A percentile compares a stretch with the other conserved stretches of the same genome.
These are phyloP conservation scores for Sympetrum striolatum DNA, from an alignment of 2,888 invertebrate species.

Conservation along the genomic window DNA sequence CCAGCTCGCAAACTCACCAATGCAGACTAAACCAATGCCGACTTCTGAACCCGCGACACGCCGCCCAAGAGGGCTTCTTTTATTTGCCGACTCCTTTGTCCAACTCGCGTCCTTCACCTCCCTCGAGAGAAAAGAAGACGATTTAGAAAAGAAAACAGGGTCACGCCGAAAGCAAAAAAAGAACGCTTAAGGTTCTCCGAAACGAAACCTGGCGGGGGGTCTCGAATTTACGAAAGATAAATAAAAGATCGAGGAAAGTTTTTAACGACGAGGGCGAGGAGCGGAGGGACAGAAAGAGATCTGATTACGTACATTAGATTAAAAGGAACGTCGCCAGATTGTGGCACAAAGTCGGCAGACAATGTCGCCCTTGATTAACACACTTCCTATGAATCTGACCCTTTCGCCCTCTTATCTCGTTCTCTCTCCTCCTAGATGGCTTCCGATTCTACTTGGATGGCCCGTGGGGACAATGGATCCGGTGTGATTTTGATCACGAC, in stretches of 20 bases:
- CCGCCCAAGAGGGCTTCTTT: not conserved
- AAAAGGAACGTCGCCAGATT: not conserved
- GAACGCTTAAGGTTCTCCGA: not conserved
- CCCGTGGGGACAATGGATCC: not conserved
- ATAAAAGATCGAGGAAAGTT: not conserved
- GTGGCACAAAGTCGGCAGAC: not conserved
- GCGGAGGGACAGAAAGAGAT: not conserved
- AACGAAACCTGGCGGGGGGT: not conserved
- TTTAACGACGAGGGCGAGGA: not conserved
- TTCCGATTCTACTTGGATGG: not conserved
- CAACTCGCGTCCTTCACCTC: not conserved
- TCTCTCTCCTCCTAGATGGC: not conserved
- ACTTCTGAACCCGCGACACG: not conserved
- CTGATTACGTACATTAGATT: not conserved
- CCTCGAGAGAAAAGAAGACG: not conserved
- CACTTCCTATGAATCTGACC: not conserved
- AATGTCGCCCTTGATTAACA: not conserved
- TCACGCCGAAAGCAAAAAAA: not conserved
- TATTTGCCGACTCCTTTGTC: not conserved
- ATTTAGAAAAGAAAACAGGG: not conserved
- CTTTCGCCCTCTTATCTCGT: not conserved
- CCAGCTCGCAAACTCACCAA: no score
- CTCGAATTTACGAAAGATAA: not conserved
- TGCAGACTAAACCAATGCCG: not conserved
- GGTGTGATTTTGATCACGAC: not conserved